Base-by-base conservation (phyloP, 2,888 invertebrate genomes). In the Cantharis lateralis region DNA sequence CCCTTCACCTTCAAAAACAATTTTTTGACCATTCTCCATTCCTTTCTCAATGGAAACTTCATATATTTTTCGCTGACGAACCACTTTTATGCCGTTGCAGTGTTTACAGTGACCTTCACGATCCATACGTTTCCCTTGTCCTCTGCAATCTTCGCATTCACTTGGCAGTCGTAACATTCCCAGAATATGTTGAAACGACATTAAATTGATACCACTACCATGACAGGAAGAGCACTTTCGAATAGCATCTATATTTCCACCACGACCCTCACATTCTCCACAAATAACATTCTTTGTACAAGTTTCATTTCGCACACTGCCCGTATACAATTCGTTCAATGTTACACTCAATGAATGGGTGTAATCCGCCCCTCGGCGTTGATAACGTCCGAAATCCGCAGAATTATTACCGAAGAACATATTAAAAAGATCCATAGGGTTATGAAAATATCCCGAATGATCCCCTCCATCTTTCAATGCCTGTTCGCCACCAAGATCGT, bases 351-450 rank as follows among this genome's bases (percentile, higher is more conserved):
- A 89, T 84, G 97, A 97, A 87, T 98, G 98, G 71, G 98, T 93
- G 4, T 98, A 95, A 89, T 98, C 97, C 85, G 98, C 96, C 79
- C 96, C 96, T 83, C 92, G 92, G 68, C 93, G 91, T 83, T 94
- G 93, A 18, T 18, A 18, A 5, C 5, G 0, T 5, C 1, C 5
- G 5, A 5, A 20, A 5, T 20, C 20, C 5, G 0, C 7, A 71
- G 87, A 88, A 48, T 89, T 89, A 15, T 91, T 92, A 0, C 95
- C 94, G 87, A 99, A 99, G 20, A 99, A 98, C 95, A 98, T 97
- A 86, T 98, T 97, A 87, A 98, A 99, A 84, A 99, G 93, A 89
- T 99, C 98, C 97, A 98, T 98, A 0, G 98, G 98, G 18, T 96
- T 96, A 2, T 95, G 94, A 90, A 95, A 96, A 3, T 92, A 91